phyloP scores from a whole-genome alignment of 2,888 invertebrate species.

The Tenthredo amoena region DNA sequence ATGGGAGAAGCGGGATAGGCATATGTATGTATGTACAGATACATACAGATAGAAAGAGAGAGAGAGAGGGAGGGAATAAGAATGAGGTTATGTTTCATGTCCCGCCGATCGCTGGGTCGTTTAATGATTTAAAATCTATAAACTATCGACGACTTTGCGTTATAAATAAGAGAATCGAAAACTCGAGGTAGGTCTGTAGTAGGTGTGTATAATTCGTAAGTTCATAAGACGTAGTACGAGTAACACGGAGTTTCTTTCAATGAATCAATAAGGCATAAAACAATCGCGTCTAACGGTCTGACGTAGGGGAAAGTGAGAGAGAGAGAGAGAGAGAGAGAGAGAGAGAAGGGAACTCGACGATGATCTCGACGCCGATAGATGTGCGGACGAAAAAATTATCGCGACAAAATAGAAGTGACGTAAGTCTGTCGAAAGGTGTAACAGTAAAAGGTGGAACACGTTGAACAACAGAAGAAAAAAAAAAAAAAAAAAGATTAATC shows the following conservation, averaged over 20 bases:
- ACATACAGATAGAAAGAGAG: not conserved
- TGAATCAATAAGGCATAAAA: conserved; percentile 32
- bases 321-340: too few relatives aligned
- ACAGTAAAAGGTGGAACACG: not conserved
- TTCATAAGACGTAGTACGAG: not conserved
- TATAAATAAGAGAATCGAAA: not conserved
- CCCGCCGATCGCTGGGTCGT: conserved; percentile 6
- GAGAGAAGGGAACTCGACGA: not conserved
- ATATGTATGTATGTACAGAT: not conserved
- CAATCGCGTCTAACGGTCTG: not conserved
- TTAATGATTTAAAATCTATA: not conserved
- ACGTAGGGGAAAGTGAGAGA: not conserved
- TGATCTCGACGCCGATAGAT: too few relatives aligned
- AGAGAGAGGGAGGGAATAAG: not conserved
- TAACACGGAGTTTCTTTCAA: not conserved
- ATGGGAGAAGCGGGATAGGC: not conserved
- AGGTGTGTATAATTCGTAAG: not conserved
- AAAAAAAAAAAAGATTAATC: not conserved
- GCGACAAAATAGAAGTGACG: conserved; percentile 44
- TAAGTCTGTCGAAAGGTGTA: not conserved
- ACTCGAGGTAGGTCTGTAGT: not conserved
- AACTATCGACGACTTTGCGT: not conserved
- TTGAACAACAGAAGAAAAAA: not conserved
- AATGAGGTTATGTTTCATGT: conserved; percentile 31
- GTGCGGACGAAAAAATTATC: not conserved